Evolutionary conservation across 1,140 invertebrate species (phyloP), one percentile per base, ranked within the genome.

Genomic region (Melitaea cinxia): DNA sequence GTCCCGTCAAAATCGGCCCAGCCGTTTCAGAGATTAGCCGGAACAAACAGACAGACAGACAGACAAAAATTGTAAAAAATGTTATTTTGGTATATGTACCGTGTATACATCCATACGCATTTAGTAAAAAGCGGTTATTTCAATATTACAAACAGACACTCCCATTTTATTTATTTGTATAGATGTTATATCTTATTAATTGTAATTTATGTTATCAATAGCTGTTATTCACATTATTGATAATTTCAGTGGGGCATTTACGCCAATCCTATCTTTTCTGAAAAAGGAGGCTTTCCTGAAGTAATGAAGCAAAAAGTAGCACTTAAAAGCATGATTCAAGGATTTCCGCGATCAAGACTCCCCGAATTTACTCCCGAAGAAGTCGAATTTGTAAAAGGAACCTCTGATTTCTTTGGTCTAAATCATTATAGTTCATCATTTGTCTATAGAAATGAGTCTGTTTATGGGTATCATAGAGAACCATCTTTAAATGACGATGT

Each of bases 391-490:
- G 55, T 86, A 3, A 70, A 60, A 26, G 91, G 91, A 15, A 86
- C 85, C 10, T 86, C 91, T 0, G 93, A 94, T 68, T 94, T 93
- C 80, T 92, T 94, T 52, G 93, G 93, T 21, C 71, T 94, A 0
- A 94, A 94, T 56, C 86, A 92, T 56, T 94, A 94, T 58, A 89
- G 91, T 1, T 88, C 91, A 1, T 73, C 30, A 12, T 56, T 77
- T 5, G 72, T 72, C 1, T 80, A 84, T 61, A 77, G 77, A 66
- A 82, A 83, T 50, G 73, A 76, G 9, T 75, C 77, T 24, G 67
- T 72, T 0, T 1, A 42, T 0, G 72, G 67, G 1, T 52, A 24
- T 21, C 60, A 74, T 28, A 47, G 45, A 9, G 39, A 68, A 12
- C 81, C 81, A 10, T 87, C 83, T 4, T 74, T 56, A 21, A 69